Evolutionary conservation across 2,888 invertebrate species (phyloP).

Genomic region (Spisula solida): DNA sequence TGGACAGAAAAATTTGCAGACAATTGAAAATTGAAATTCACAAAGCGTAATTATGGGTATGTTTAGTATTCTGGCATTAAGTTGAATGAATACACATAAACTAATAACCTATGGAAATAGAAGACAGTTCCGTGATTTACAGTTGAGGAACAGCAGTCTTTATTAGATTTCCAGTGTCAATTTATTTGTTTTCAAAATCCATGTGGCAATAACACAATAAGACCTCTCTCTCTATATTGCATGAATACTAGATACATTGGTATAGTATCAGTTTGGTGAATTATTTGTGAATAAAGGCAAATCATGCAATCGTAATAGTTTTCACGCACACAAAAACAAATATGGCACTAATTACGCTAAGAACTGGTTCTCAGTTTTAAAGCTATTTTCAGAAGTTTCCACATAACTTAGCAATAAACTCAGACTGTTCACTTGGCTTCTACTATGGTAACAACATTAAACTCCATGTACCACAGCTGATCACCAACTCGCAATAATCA

Average conservation of each 20-base stretch:
- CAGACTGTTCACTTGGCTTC: neutral
- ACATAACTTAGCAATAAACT: neutral
- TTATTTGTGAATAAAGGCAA: neutral
- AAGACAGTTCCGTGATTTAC: neutral
- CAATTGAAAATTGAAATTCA: conserved; percentile 3
- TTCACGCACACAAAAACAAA: neutral
- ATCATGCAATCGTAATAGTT: neutral
- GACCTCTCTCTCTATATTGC: neutral
- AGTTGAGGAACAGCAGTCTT: neutral
- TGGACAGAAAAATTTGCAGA: neutral
- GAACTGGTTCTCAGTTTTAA: neutral
- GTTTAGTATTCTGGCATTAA: neutral
- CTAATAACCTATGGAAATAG: neutral
- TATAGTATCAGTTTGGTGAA: neutral
- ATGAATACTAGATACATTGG: neutral
- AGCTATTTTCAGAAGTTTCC: conserved; percentile 4
- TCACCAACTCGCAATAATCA: conserved; percentile 7
- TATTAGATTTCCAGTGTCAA: conserved; percentile 21
- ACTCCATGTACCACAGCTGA: neutral
- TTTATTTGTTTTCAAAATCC: conserved; percentile 15
- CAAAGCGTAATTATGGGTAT: neutral
- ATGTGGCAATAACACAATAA: neutral
- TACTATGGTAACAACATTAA: conserved; percentile 21
- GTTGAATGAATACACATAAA: conserved; percentile 7
- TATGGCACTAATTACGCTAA: neutral